These are phyloP conservation scores for Cuniculus paca DNA, from an alignment of 2,797 vertebrate genomes.

Conservation along the genomic window DNA sequence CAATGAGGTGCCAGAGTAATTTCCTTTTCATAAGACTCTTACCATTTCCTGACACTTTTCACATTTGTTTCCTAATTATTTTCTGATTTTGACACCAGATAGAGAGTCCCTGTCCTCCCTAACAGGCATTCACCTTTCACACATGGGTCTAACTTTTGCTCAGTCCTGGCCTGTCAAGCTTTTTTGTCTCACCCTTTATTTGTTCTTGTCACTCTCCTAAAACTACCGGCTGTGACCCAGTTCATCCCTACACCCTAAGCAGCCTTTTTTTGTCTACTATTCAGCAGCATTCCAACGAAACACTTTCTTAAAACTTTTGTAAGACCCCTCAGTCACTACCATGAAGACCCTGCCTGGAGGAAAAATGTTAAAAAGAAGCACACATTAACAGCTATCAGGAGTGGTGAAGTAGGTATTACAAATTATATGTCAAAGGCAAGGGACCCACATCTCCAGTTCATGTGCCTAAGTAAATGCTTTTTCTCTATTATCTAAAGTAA, in stretches of 20 bases:
- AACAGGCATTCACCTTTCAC: neutral
- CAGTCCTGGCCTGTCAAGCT: neutral
- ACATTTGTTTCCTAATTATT: slow-evolving; percentile 77
- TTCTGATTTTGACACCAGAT: slow-evolving; percentile 71
- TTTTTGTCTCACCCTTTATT: neutral
- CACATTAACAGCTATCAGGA: neutral
- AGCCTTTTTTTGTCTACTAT: neutral
- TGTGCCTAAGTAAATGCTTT: neutral
- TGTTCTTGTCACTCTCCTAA: neutral
- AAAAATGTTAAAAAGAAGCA: slow-evolving; percentile 22
- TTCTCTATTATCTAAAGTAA: neutral
- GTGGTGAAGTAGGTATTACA: neutral
- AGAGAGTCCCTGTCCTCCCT: neutral
- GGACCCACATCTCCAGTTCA: neutral
- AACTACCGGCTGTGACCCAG: neutral
- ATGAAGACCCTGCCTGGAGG: neutral
- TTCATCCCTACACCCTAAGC: neutral
- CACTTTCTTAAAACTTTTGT: neutral
- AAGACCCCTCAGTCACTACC: neutral
- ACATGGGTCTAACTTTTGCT: neutral
- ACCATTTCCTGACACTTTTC: slow-evolving; percentile 72
- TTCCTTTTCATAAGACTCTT: slow-evolving; percentile 70
- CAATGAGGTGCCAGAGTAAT: slow-evolving; percentile 60
- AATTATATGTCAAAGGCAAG: neutral
- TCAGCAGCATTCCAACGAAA: neutral